Conservation (phyloP, 92 coral and sea anemone genomes). For the Phenganax stokvisi region DNA sequence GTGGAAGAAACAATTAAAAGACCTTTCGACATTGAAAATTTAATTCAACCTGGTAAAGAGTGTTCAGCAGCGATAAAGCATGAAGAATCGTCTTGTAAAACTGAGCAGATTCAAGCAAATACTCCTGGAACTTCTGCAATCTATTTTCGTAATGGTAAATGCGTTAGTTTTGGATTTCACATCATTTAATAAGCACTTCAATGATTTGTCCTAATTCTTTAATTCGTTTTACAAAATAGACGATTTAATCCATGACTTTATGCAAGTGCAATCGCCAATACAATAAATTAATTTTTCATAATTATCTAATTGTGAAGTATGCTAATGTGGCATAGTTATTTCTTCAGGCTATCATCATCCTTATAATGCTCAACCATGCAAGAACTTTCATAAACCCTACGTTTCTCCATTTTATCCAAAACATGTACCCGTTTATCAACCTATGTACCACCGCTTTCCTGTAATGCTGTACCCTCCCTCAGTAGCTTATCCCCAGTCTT, state of each 20-base stretch:
- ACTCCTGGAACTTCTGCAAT: neutral
- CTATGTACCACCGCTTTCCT: slow-evolving; percentile 37
- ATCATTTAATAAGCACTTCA: no score
- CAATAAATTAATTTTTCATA: no score
- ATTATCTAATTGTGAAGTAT: no score
- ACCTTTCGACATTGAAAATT: slow-evolving; percentile 4
- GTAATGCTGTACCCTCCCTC: slow-evolving; percentile 16
- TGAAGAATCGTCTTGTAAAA: neutral
- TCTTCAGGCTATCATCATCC: no score
- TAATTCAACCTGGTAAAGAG: neutral
- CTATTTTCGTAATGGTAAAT: neutral
- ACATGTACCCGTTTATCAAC: slow-evolving; percentile 7
- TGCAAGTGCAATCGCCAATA: no score
- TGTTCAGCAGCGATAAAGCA: neutral
- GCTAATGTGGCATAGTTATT: no score
- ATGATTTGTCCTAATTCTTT: no score
- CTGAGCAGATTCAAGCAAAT: neutral
- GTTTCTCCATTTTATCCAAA: neutral
- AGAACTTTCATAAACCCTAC: slow-evolving; percentile 7
- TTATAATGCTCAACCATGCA: slow-evolving; percentile 8
- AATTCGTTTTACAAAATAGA: no score
- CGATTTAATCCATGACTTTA: no score
- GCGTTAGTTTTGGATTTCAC: neutral
- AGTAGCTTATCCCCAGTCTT: neutral
- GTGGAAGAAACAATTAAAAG: neutral